A percentile compares a stretch with the other conserved stretches of the same genome.
Conservation (phyloP, 2,113 vertebrate genomes). For the Serranochromis macrocephalus region DNA sequence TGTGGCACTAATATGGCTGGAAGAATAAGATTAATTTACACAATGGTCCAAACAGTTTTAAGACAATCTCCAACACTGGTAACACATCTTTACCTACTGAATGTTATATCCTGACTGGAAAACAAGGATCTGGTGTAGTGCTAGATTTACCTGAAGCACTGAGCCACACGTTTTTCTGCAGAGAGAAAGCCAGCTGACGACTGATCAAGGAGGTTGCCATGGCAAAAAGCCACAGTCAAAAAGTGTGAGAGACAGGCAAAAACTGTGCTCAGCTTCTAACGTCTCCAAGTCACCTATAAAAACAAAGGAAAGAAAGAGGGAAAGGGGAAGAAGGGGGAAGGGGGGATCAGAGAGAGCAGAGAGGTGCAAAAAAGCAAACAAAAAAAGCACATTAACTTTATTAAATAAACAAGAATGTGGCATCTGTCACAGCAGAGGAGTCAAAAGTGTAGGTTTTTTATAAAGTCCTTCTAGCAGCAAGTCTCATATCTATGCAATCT, state of each 20-base stretch:
- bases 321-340: background rate
- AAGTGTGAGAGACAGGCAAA: background rate
- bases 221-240: background rate
- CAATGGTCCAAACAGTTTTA: background rate
- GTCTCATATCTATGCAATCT: background rate
- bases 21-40: background rate
- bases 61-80: background rate
- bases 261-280: background rate
- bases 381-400: background rate
- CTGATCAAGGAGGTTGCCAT: slow-evolving; percentile 82
- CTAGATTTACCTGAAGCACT: slow-evolving; percentile 38
- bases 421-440: background rate
- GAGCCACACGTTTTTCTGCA: slow-evolving; percentile 73
- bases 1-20: background rate
- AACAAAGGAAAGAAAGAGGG: background rate
- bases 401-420: background rate
- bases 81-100: background rate
- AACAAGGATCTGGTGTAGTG: background rate
- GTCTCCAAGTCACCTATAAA: slow-evolving; percentile 35
- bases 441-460: background rate
- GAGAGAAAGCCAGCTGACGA: slow-evolving; percentile 66
- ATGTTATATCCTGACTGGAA: background rate
- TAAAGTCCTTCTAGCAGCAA: background rate
- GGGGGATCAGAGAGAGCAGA: background rate
- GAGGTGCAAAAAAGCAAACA: background rate